Base-by-base conservation (phyloP, 2,113 vertebrate genomes). In the Chaetops frenatus region DNA sequence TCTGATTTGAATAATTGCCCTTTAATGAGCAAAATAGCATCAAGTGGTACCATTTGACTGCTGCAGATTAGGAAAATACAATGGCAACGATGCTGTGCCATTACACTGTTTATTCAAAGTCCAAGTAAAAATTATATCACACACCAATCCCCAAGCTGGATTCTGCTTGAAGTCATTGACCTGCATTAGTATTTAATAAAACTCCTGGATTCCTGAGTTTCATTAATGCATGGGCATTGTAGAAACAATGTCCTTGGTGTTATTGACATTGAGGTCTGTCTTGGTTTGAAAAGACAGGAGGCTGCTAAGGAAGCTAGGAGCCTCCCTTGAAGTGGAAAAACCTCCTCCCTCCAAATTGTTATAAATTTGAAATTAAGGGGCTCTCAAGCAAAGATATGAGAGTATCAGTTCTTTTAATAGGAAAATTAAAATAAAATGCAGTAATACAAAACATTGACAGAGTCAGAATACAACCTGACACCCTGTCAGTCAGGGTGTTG, bases 61-160 rank as follows among this genome's bases (percentile, higher is more conserved):
- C 69, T 56, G 19, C 8, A 81, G 51, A 93, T 70, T 64, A 90
- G n/a, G 35, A 73, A 60, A 92, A 86, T 48, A 51, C 40, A 83
- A 58, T 76, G 81, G 19, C 42, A 77, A 50, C 28, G 50, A 29
- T 44, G 33, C n/a, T 88, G 57, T 80, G 22, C n/a, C 33, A 87
- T 77, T 69, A 60, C 45, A 58, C 15, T 81, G 11, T 56, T 94
- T 84, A 50, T 58, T 91, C 40, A 85, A 69, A 56, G 38, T 67
- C 64, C 93, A 92, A 90, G 47, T 54, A 24, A 90, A 67, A 95
- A 91, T 74, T 77, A 11, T 62, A 92, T 95, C 74, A 58, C 64
- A 61, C 25, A 54, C 13, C 12, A 66, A 60, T 64, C 42, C 79
- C 64, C 65, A 84, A 84, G 28, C 1, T 48, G 62, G 31, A 65